Evolutionary conservation across 2,113 vertebrate genomes (phyloP).

Genomic region (Gnathonemus longibarbis): DNA sequence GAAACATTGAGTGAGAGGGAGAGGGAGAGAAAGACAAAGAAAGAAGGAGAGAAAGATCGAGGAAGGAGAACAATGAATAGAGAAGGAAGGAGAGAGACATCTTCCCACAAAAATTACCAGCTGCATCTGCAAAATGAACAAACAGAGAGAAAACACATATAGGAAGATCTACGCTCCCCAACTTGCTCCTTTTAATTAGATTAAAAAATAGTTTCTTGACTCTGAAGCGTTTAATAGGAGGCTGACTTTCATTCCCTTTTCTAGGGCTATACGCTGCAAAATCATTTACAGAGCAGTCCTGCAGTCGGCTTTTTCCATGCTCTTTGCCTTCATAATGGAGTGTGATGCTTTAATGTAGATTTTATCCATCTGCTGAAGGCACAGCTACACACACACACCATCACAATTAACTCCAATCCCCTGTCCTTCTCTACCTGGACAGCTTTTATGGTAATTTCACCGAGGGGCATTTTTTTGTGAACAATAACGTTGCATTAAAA

Average conservation of each 20-base stretch:
- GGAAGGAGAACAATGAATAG: neutral
- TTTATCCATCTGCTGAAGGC: neutral
- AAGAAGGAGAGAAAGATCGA: neutral
- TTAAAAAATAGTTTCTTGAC: constrained; percentile 16
- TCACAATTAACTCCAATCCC: neutral
- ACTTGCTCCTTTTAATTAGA: constrained; percentile 19
- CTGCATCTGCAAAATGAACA: constrained; percentile 8
- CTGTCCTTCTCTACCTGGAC: neutral
- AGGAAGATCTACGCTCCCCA: constrained; percentile 13
- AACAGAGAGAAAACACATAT: constrained; percentile 8
- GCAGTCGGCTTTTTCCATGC: neutral
- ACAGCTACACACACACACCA: neutral
- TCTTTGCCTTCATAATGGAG: constrained; percentile 19
- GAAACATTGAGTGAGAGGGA: neutral
- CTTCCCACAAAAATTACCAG: neutral
- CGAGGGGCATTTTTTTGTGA: neutral
- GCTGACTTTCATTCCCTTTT: neutral
- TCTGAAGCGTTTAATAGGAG: neutral
- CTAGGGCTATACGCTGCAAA: neutral
- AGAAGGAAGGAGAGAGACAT: neutral
- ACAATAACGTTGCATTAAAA: neutral
- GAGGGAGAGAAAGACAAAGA: neutral
- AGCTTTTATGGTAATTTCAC: neutral
- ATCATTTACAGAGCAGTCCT: constrained; percentile 10
- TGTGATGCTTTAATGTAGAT: constrained; percentile 13